Conservation (phyloP, 2,113 vertebrate genomes). For the Rhegmatorhina hoffmannsi region DNA sequence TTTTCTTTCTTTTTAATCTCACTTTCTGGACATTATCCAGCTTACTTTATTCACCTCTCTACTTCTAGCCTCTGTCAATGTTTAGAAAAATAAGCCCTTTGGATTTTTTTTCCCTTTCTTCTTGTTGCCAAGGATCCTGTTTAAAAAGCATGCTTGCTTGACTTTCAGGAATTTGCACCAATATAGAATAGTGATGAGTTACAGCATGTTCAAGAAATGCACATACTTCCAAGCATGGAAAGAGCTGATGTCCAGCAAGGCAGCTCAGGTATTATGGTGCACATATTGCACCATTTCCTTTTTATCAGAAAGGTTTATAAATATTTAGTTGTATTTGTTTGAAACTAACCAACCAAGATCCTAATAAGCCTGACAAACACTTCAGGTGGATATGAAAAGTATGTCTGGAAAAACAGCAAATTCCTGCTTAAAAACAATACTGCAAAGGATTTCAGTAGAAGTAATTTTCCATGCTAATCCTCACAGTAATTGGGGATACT, state of each 20-base stretch:
- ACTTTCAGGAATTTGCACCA: conserved; percentile 55
- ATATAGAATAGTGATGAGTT: not conserved
- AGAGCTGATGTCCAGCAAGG: not conserved
- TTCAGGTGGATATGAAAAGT: not conserved
- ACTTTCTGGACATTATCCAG: conserved; percentile 60
- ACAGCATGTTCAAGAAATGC: not conserved
- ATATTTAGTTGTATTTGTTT: not conserved
- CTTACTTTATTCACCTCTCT: conserved; percentile 28
- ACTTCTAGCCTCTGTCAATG: conserved; percentile 46
- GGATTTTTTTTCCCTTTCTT: conserved; percentile 8
- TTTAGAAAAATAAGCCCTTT: conserved; percentile 35
- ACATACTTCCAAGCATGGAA: conserved; percentile 6
- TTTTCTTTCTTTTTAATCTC: conserved; percentile 53
- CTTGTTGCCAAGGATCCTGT: conserved; percentile 48
- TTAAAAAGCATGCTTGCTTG: conserved; percentile 52
- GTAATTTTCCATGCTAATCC: not conserved
- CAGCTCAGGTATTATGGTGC: not conserved
- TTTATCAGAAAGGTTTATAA: not conserved
- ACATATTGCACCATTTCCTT: not conserved
- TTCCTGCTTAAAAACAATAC: not conserved
- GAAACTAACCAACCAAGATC: not conserved
- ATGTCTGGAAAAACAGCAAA: not conserved
- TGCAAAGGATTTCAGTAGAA: not conserved
- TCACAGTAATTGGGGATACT: not conserved
- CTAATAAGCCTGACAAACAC: not conserved